These are phyloP conservation scores for Tapera naevia DNA, from an alignment of 2,797 vertebrate species.

Conservation along the genomic window DNA sequence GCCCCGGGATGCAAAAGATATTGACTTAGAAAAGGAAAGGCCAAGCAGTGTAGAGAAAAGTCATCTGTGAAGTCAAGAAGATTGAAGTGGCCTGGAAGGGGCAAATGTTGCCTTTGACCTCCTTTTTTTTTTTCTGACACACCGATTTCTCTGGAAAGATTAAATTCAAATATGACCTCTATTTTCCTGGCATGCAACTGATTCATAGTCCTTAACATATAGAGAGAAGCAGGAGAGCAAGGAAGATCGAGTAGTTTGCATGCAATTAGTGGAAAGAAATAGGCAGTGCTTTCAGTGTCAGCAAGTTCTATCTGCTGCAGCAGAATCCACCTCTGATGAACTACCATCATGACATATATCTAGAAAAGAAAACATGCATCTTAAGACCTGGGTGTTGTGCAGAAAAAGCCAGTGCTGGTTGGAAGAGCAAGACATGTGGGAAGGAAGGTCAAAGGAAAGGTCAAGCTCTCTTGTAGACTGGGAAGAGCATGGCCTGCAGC, in stretches of 20 bases:
- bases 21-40: neutral
- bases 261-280: neutral
- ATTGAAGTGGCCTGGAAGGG: neutral
- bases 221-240: neutral
- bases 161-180: neutral
- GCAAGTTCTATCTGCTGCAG: neutral
- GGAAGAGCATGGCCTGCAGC: neutral
- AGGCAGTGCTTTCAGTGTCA: neutral
- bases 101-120: neutral
- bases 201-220: neutral
- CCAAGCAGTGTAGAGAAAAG: neutral
- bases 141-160: accelerated
- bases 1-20: neutral
- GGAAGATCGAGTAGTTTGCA: neutral
- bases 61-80: neutral
- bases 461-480: neutral
- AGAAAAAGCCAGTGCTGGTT: neutral
- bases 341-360: neutral
- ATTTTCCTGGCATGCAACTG: neutral
- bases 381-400: neutral
- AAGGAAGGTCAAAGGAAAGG: neutral
- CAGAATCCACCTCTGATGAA: neutral
- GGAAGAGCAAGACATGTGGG: neutral
- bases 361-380: neutral
- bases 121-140: neutral